Evolutionary conservation across 2,888 invertebrate genomes (phyloP).

Genomic region (Tinea semifulvella): DNA sequence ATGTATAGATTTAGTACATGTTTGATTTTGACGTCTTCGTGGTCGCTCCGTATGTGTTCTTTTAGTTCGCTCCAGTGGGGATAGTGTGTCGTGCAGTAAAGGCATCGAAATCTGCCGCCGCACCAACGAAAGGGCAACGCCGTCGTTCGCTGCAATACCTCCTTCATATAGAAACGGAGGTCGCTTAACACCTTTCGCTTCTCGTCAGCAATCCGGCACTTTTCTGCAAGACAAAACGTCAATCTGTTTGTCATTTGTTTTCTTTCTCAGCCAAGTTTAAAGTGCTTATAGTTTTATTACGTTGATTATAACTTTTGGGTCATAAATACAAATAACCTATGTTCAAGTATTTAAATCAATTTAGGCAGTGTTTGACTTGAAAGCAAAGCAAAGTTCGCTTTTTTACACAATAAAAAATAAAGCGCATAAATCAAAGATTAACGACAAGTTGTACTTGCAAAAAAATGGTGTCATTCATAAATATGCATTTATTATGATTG

Average conservation of each 20-base stretch:
- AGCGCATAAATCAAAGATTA: too few species aligned
- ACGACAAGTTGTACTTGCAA: too few species aligned
- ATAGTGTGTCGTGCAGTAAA: background rate
- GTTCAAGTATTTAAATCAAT: too few species aligned
- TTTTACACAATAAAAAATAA: too few species aligned
- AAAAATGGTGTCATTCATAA: too few species aligned
- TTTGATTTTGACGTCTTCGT: constrained; percentile 2
- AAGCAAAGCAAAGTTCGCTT: too few species aligned
- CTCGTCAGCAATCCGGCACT: background rate
- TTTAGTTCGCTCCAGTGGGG: background rate
- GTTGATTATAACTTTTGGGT: too few species aligned
- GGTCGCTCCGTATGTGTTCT: background rate
- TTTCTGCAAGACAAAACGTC: constrained; percentile 1
- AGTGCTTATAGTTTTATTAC: too few species aligned
- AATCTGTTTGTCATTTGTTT: background rate
- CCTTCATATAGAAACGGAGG: background rate
- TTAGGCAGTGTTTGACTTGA: too few species aligned
- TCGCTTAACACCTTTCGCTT: background rate
- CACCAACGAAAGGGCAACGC: constrained; percentile 9
- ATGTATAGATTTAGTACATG: background rate
- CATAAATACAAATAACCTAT: too few species aligned
- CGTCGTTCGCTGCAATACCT: constrained; percentile 5
- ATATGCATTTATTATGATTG: too few species aligned
- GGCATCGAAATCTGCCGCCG: background rate
- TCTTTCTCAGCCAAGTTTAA: too few species aligned